Evolutionary conservation across 1,140 invertebrate genomes (phyloP), one percentile per base, ranked within the genome.

Genomic region (Drosophila azteca): DNA sequence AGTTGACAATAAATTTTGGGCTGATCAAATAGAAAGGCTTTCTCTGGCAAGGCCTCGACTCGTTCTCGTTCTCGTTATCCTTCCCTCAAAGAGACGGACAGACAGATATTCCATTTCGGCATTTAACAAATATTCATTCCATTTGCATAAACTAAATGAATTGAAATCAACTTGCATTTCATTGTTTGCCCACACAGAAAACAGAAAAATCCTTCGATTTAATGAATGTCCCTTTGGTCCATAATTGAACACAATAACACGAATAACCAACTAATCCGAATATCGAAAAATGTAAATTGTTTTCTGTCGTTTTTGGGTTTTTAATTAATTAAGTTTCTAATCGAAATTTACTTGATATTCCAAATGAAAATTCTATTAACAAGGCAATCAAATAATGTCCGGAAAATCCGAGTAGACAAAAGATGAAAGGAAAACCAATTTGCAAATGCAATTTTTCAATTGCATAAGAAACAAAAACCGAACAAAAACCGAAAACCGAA

Each of bases 61-160:
- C n/a, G n/a, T n/a, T n/a, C n/a, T n/a, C n/a, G n/a, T n/a, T n/a
- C n/a, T n/a, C n/a, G n/a, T n/a, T n/a, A n/a, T n/a, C n/a, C n/a
- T n/a, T n/a, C 17, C 17, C 11, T 39, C 35, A 13, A 39, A 51
- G 13, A 4, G 13, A 22, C 24, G 5, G 17, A 20, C 17, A 4
- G 13, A 22, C 24, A 26, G 35, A 51, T 44, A 43, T 20, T 51
- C 44, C 41, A 69, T 69, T 69, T 43, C n/a, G 49, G 41, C 63
- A 65, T 69, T 79, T 57, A 24, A 48, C 24, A 48, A 46, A 66
- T 60, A 59, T 54, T 64, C 63, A 43, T 20, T 51, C 44, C 45
- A 73, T 73, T 72, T 68, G 64, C 66, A 69, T 69, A 57, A 57
- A 58, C 43, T 44, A 69, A 69, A 58, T 57, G 44, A 51, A 57